Evolutionary conservation across 2,888 invertebrate species (phyloP), one percentile per base, ranked within the genome.

Genomic region (Melolontha melolontha): DNA sequence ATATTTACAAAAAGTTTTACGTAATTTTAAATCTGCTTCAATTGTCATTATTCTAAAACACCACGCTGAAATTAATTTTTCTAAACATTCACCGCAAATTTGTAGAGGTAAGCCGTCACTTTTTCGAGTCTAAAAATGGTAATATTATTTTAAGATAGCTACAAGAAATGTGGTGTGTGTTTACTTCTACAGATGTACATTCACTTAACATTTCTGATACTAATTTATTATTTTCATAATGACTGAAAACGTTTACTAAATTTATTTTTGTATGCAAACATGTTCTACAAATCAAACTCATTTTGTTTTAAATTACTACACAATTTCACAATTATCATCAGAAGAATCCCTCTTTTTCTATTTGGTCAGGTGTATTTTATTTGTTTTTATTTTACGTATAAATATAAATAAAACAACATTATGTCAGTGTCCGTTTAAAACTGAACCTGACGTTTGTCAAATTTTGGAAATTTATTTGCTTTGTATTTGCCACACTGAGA

Each of bases 61-160:
- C 51, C 51, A 51, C 5, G 51, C 29, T 4, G n/a, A 51, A 51
- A 29, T 51, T 7, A 51, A 29, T 29, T 51, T 51, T 29, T 12
- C 51, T 4, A 51, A 4, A 29, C 51, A 51, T n/a, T 22, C 7
- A 7, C n/a, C 29, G 12, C 51, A 51, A 12, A 51, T 51, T 5
- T 51, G 12, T 29, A n/a, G 1, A 2, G 51, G 51, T 29, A 51
- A 29, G 5, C 29, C 51, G 6, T 51, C 51, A 29, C 4, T 5
- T n/a, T 7, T 17, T 51, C 29, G 22, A n/a, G 29, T 29, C 51
- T 29, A 22, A 29, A 50, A 22, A 17, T 50, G 39, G 11, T 7
- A 40, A 22, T 22, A 2, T 22, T 8, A 1, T n/a, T n/a, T n/a
- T 5, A 34, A 34, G 6, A 6, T 5, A 34, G n/a, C n/a, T 34